These are phyloP conservation scores for Eupeodes corollae DNA, from an alignment of 1,140 invertebrate species.

Conservation along the genomic window DNA sequence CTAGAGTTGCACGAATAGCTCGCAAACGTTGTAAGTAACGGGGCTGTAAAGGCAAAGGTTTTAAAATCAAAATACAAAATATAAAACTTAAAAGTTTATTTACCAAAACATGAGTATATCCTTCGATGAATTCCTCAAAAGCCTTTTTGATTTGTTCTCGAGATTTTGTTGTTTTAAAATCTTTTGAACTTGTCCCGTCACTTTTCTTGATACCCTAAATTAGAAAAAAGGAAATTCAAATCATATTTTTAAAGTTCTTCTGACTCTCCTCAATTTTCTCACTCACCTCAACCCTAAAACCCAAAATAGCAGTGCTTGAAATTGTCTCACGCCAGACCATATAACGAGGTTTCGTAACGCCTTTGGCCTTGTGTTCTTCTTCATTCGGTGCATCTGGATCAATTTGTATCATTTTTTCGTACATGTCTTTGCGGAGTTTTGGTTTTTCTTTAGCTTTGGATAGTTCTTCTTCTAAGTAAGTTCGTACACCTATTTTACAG, in stretches of 20 bases:
- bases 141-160: constrained; percentile 69
- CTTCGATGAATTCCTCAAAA: constrained; percentile 70
- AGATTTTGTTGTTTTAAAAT: constrained; percentile 92
- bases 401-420: constrained; percentile 96
- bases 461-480: constrained; percentile 89
- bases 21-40: constrained; percentile 77
- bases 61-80: background rate
- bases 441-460: constrained; percentile 90
- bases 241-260: background rate
- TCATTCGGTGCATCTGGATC: constrained; percentile 80
- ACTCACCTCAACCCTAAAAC: constrained; percentile 78
- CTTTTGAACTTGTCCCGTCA: constrained; percentile 80
- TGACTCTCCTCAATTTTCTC: background rate
- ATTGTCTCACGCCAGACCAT: constrained; percentile 98
- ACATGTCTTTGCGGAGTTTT: constrained; percentile 92
- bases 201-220: constrained; percentile 71
- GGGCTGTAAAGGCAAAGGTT: constrained; percentile 44
- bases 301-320: constrained; percentile 86
- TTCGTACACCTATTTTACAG: constrained; percentile 89
- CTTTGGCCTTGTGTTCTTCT: constrained; percentile 78
- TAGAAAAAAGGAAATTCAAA: background rate
- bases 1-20: constrained; percentile 67
- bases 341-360: constrained; percentile 89
- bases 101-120: constrained; percentile 66
- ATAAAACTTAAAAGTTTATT: constrained; percentile 30